Conservation (phyloP, 2,888 invertebrate genomes). For the Agrotis clavis region DNA sequence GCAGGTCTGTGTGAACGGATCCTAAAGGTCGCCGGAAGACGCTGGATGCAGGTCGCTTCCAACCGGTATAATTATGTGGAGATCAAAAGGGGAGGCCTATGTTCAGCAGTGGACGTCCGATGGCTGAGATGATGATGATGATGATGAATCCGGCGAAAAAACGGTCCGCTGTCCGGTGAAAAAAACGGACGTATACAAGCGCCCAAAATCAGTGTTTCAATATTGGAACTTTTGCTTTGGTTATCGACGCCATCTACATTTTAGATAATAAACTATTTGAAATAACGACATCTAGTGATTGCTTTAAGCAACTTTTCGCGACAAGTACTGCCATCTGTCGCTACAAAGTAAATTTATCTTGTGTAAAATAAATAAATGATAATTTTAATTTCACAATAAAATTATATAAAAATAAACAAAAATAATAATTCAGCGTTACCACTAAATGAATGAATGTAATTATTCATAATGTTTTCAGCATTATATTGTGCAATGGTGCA, state of each 20-base stretch:
- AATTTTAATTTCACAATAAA: not conserved
- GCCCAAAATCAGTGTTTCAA: too few relatives aligned
- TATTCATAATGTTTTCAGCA: not conserved
- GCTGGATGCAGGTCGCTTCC: too few relatives aligned
- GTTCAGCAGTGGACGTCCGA: too few relatives aligned
- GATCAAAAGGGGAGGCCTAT: too few relatives aligned
- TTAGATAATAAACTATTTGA: not conserved
- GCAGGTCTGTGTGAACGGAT: too few relatives aligned
- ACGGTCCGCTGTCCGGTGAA: too few relatives aligned
- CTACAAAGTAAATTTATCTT: rapidly evolving
- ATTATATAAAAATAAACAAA: not conserved
- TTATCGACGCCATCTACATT: slow-evolving; percentile 7
- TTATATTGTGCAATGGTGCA: not conserved
- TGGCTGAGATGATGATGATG: too few relatives aligned
- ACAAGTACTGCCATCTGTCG: slow-evolving; percentile 24
- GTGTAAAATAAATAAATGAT: not conserved
- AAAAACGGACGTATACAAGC: too few relatives aligned
- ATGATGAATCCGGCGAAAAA: too few relatives aligned
- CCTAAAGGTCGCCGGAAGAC: too few relatives aligned
- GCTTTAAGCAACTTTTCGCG: not conserved
- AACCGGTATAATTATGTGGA: too few relatives aligned
- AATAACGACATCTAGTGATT: slow-evolving; percentile 18
- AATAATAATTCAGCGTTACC: not conserved
- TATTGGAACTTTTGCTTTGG: not conserved
- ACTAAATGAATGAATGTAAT: rapidly evolving